Evolutionary conservation across 2,113 vertebrate species (phyloP).

Genomic region (Pelvicachromis taeniatus): DNA sequence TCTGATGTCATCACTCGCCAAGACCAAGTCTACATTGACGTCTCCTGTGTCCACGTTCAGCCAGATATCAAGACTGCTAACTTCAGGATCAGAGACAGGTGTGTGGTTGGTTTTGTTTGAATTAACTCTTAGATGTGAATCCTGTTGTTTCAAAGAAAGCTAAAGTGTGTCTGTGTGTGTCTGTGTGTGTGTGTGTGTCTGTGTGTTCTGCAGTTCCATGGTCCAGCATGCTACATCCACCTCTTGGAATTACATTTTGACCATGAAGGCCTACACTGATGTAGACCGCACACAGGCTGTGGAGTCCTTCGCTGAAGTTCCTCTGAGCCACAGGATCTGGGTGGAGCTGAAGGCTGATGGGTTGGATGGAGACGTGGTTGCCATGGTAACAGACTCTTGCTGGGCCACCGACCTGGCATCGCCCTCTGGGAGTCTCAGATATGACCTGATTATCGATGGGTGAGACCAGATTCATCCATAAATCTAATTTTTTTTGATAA

Average conservation of each 20-base stretch:
- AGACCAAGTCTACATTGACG: neutral
- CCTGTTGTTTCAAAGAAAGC: neutral
- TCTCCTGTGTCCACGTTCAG: conserved; percentile 17
- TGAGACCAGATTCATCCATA: neutral
- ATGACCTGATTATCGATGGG: conserved; percentile 6
- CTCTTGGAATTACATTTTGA: neutral
- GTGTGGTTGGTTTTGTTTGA: neutral
- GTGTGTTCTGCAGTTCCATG: neutral
- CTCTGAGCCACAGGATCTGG: conserved; percentile 21
- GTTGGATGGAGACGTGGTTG: neutral
- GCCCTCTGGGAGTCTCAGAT: neutral
- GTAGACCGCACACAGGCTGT: neutral
- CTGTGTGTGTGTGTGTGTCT: neutral
- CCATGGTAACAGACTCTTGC: conserved; percentile 8
- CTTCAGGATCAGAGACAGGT: conserved; percentile 26
- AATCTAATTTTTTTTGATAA: neutral
- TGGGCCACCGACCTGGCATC: neutral
- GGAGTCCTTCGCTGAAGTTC: neutral
- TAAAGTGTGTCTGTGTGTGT: neutral
- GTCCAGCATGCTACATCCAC: neutral
- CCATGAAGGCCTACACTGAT: conserved; percentile 1
- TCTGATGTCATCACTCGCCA: neutral
- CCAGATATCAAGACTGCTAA: neutral
- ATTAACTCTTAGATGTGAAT: neutral
- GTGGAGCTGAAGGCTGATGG: conserved; percentile 6